phyloP scores from a whole-genome alignment of 2,113 vertebrate species.

The Lagopus muta region DNA sequence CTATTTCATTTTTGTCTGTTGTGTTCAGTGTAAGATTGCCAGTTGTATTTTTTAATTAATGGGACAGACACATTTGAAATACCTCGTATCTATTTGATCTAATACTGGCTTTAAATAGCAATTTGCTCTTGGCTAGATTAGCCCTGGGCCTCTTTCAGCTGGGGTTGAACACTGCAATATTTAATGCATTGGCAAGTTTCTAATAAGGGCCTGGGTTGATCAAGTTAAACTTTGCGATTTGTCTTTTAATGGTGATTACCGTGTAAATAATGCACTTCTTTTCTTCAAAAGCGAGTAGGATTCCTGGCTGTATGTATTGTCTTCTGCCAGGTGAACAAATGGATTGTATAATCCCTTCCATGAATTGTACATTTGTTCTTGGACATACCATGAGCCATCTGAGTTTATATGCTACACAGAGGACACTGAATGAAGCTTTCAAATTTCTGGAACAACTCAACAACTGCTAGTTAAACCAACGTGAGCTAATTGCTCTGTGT shows the following conservation, averaged over 20 bases:
- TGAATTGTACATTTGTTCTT: too few species aligned
- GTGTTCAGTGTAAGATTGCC: fast-evolving
- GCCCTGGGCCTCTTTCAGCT: not conserved
- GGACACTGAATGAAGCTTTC: not conserved
- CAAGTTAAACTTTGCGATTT: not conserved
- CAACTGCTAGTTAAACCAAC: not conserved
- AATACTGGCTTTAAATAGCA: conserved; percentile 3
- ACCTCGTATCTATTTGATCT: not conserved
- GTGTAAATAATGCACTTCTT: not conserved
- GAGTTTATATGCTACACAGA: too few species aligned
- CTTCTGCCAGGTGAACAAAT: not conserved
- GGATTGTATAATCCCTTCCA: too few species aligned
- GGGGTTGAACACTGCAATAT: not conserved
- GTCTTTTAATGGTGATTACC: not conserved
- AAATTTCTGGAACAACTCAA: not conserved
- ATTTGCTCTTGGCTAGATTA: conserved; percentile 16
- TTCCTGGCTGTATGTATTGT: not conserved
- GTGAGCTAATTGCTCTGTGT: not conserved
- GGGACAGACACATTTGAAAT: not conserved
- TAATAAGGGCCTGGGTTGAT: not conserved
- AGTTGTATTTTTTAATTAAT: not conserved
- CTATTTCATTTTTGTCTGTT: not conserved
- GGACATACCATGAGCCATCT: too few species aligned
- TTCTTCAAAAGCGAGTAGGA: not conserved
- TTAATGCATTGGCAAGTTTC: not conserved